These are phyloP conservation scores for Climacteris rufus DNA, from an alignment of 2,113 vertebrate genomes.

Conservation along the genomic window DNA sequence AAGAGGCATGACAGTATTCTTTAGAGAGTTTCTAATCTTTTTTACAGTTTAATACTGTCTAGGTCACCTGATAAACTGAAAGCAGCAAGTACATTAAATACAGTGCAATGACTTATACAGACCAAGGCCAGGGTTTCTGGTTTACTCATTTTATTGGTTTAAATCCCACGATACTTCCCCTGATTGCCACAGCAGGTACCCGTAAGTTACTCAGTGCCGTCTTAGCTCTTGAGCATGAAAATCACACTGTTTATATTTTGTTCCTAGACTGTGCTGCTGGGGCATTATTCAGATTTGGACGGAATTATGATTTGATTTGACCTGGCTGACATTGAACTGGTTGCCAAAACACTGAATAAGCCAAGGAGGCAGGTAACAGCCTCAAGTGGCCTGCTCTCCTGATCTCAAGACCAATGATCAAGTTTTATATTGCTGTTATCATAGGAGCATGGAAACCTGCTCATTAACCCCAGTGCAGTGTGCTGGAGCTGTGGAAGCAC, in stretches of 20 bases:
- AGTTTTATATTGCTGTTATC: not conserved
- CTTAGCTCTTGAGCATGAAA: not conserved
- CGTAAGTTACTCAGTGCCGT: not conserved
- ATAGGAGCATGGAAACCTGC: not conserved
- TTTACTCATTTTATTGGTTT: conserved; percentile 18
- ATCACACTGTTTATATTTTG: not conserved
- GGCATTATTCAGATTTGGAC: not conserved
- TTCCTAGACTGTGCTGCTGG: not conserved
- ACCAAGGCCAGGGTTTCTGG: conserved; percentile 7
- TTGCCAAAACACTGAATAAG: not conserved
- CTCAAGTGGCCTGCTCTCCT: not conserved
- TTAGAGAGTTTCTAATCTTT: conserved; percentile 1
- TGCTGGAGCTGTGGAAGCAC: not conserved
- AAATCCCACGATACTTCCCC: not conserved
- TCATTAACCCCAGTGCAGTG: not conserved
- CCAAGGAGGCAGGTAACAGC: not conserved
- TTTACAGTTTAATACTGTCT: conserved; percentile 26
- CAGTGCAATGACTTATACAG: not conserved
- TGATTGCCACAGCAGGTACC: conserved; percentile 6
- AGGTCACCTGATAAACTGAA: conserved; percentile 56
- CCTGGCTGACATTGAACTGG: not conserved
- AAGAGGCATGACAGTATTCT: conserved; percentile 8
- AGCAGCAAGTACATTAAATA: conserved; percentile 47
- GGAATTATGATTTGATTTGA: not conserved
- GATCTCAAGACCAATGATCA: not conserved